A percentile compares a stretch with the other conserved stretches of the same genome.
These are phyloP conservation scores for Furcifer pardalis DNA, from an alignment of 2,797 vertebrate genomes.

Conservation along the genomic window DNA sequence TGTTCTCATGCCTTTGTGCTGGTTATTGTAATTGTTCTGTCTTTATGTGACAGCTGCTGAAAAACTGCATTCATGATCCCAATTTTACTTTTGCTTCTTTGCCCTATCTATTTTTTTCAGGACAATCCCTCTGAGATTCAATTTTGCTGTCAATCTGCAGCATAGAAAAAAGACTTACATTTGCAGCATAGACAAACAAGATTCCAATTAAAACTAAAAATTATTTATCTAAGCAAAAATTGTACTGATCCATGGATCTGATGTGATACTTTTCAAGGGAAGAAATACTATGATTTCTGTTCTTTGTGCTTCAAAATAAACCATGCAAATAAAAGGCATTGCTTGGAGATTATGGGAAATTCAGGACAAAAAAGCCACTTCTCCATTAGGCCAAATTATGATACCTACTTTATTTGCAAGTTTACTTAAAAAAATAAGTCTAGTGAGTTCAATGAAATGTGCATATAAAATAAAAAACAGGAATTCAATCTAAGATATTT, in stretches of 20 bases:
- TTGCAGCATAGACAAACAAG: background rate
- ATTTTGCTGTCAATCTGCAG: background rate
- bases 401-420: background rate
- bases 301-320: background rate
- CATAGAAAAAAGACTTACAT: background rate
- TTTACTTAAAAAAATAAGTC: background rate
- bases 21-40: too few species aligned
- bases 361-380: too few species aligned
- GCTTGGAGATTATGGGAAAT: too few species aligned
- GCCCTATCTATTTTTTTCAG: background rate
- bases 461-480: background rate
- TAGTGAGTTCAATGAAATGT: background rate
- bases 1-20: too few species aligned
- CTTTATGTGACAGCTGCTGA: too few species aligned
- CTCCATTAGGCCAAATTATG: too few species aligned
- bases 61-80: too few species aligned
- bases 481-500: background rate
- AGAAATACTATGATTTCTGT: background rate
- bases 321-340: background rate
- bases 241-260: background rate
- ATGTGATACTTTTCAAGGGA: background rate
- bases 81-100: too few species aligned
- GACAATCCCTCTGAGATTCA: background rate
- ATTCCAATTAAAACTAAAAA: background rate
- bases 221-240: background rate